Conservation (phyloP, 2,888 invertebrate genomes). For the Uropetala carovei region DNA sequence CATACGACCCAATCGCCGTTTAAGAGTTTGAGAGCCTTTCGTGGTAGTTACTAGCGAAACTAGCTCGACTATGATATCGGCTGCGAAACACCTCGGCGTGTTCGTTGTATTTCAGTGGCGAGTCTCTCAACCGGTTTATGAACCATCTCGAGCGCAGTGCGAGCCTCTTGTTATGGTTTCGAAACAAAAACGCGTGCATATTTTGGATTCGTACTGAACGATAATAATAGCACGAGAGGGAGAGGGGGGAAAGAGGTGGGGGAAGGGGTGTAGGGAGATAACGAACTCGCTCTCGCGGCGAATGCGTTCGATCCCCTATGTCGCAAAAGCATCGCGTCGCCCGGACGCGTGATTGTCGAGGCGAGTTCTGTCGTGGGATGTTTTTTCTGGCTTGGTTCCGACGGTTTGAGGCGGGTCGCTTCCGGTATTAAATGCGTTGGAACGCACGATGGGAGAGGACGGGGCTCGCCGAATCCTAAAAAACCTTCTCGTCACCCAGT, state of each 20-base stretch:
- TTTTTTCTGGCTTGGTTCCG: constrained; percentile 35
- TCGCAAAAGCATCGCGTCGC: constrained; percentile 1
- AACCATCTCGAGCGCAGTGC: not conserved
- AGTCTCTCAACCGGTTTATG: not conserved
- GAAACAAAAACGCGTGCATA: constrained; percentile 46
- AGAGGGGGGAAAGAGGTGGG: not conserved
- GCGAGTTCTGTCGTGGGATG: not conserved
- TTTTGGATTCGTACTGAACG: constrained; percentile 37
- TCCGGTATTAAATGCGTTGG: constrained; percentile 48
- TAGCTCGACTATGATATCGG: too few relatives aligned
- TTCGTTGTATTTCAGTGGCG: not conserved
- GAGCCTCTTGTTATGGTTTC: constrained; percentile 8
- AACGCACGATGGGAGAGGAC: not conserved
- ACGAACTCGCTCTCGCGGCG: not conserved
- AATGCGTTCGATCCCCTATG: not conserved
- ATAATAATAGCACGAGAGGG: constrained; percentile 22
- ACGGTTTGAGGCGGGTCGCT: constrained; percentile 23
- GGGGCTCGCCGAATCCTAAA: not conserved
- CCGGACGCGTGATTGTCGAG: not conserved
- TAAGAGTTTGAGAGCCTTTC: too few relatives aligned
- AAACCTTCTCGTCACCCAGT: not conserved
- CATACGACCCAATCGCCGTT: too few relatives aligned
- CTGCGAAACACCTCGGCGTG: not conserved
- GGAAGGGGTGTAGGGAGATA: not conserved
- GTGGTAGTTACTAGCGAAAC: too few relatives aligned